Base-by-base conservation (phyloP, 30 jellyfish, hydroid and myxozoan genomes). In the Cassiopea xamachana region DNA sequence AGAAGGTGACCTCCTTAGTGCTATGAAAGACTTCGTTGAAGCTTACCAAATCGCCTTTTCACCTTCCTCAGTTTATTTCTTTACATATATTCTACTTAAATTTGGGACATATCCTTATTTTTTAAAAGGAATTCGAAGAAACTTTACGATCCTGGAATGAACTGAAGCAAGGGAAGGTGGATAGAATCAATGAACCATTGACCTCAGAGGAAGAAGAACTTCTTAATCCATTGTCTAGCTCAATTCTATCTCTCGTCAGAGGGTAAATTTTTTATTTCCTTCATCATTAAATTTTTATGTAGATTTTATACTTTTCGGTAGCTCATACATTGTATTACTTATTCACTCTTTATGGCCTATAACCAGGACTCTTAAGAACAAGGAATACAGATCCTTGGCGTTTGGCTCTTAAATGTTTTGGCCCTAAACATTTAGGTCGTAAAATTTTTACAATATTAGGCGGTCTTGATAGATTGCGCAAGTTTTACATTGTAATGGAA, bases 111-210 rank as follows among this genome's bases (percentile, higher is more conserved):
- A 6, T 0, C 64, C 12, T 55, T 55, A 10, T 55, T 10, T 55
- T 50, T n/a, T 76, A 79, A 17, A 85, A 96, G 99, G 99, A 96
- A 60, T 96, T 96, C 85, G 99, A 96, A 87, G 98, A 86, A 55
- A 89, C 99, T 1, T 80, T 96, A 75, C 98, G 99, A 2, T 96
- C 99, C 5, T 96, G 99, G 99, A 92, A 96, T 81, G 99, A 96
- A 81, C 81, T 89, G 78, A 87, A 95, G 47, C 98, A 91, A 58
- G 94, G 90, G n/a, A 96, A 96, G 64, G 44, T 75, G 78, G 98
- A 92, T 15, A 82, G 98, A 47, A 68, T 86, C 60, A 46, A 85
- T 58, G 98, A 86, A 58, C 96, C 97, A 12, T 48, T 96, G 71
- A 46, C 92, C 15, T 89, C 86, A 2, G 96, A 85, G 19, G 98